Conservation (phyloP, 2,888 invertebrate species). For the Agrochola macilenta region DNA sequence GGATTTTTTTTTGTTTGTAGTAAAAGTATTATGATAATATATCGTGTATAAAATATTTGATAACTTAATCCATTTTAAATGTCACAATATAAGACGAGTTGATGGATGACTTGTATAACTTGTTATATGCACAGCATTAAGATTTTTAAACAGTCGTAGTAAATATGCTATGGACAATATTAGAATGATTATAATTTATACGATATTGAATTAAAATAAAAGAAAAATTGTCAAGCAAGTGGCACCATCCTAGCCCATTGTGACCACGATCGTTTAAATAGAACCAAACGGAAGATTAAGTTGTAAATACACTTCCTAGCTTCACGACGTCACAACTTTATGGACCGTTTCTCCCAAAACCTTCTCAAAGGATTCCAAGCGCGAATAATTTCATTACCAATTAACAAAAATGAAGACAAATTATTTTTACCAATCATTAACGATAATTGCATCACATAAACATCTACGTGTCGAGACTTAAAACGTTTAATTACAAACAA, state of each 20-base stretch:
- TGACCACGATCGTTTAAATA: background rate
- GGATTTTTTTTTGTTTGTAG: no score
- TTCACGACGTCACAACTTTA: constrained; percentile 32
- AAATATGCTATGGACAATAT: background rate
- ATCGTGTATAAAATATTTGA: no score
- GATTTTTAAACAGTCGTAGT: background rate
- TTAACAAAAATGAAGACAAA: constrained; percentile 23
- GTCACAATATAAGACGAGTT: constrained; percentile 43
- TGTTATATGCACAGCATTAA: background rate
- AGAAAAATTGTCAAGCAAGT: background rate
- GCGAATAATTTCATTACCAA: constrained; percentile 15
- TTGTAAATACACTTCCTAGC: constrained; percentile 34
- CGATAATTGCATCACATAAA: constrained; percentile 57
- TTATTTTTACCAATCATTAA: constrained; percentile 55
- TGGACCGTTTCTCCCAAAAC: constrained; percentile 13
- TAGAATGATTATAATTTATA: background rate
- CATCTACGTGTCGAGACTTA: constrained; percentile 54
- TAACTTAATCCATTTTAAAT: constrained; percentile 36
- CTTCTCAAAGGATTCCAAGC: constrained; percentile 20
- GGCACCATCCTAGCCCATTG: background rate
- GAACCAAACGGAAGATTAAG: constrained; percentile 26
- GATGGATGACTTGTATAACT: constrained; percentile 22
- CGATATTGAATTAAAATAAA: background rate
- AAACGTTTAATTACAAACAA: constrained; percentile 64
- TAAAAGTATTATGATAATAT: no score